phyloP scores from a whole-genome alignment of 2,888 invertebrate genomes.

The Ganaspis brasiliensis region DNA sequence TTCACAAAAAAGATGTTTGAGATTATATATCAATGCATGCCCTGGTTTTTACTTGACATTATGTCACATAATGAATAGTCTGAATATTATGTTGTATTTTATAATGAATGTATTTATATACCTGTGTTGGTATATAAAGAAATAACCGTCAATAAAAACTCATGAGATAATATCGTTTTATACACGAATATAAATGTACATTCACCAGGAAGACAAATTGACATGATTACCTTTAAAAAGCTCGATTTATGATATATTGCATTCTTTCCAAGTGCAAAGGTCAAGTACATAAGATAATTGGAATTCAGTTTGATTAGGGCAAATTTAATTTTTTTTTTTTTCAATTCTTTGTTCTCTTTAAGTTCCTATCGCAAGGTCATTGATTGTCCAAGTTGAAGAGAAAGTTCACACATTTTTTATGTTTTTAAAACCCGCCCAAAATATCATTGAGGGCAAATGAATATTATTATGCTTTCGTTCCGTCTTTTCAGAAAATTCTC shows the following conservation, averaged over 20 bases:
- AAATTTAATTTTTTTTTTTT: neutral
- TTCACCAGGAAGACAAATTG: constrained; percentile 56
- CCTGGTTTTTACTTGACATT: too few species aligned
- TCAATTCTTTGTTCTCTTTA: constrained; percentile 41
- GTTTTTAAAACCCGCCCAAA: neutral
- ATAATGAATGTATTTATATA: too few species aligned
- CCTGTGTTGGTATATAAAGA: too few species aligned
- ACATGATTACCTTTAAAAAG: constrained; percentile 57
- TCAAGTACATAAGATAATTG: constrained; percentile 41
- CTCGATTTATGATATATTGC: constrained; percentile 53
- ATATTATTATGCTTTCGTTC: too few species aligned
- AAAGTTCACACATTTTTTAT: constrained; percentile 4
- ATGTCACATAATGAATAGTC: too few species aligned
- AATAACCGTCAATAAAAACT: too few species aligned
- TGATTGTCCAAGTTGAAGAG: constrained; percentile 4
- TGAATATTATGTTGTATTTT: too few species aligned
- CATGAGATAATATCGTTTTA: neutral
- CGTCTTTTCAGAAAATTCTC: too few species aligned
- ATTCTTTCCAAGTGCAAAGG: constrained; percentile 26
- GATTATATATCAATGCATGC: too few species aligned
- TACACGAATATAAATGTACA: neutral
- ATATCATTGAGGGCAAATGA: neutral
- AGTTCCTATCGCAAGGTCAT: constrained; percentile 25
- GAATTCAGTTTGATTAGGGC: neutral
- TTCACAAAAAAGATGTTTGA: too few species aligned